A percentile compares a stretch with the other conserved stretches of the same genome.
Evolutionary conservation across 2,888 invertebrate species (phyloP).

Genomic region (Drosophila formosana): DNA sequence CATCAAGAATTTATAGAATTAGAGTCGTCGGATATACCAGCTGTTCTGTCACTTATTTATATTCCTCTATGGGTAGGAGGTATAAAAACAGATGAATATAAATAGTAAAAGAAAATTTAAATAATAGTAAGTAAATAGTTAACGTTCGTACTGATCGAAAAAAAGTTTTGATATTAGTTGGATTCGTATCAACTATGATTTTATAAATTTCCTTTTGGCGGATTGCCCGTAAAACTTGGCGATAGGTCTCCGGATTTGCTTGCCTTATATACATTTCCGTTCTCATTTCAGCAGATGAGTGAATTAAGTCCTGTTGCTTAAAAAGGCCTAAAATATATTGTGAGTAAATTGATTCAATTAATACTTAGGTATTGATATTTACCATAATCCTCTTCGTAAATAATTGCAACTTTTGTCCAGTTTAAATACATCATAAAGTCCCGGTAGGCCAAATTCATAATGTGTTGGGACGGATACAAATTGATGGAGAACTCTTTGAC

Average conservation of each 20-base stretch:
- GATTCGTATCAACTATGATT: conserved; percentile 94
- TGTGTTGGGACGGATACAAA: conserved; percentile 93
- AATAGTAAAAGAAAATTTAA: background rate
- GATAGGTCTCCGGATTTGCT: conserved; percentile 89
- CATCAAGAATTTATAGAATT: too few species aligned
- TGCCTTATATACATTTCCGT: conserved; percentile 92
- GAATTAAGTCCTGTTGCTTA: conserved; percentile 93
- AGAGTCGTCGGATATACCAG: too few species aligned
- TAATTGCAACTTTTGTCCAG: conserved; percentile 96
- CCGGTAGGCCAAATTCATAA: conserved; percentile 93
- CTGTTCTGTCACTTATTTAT: too few species aligned
- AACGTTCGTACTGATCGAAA: conserved; percentile 92
- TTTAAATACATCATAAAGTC: conserved; percentile 95
- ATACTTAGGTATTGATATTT: conserved; percentile 53
- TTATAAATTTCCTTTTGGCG: conserved; percentile 95
- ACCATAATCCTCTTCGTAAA: conserved; percentile 97
- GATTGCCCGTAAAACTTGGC: conserved; percentile 88
- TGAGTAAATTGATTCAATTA: background rate
- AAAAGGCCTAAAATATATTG: conserved; percentile 88
- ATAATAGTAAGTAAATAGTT: conserved; percentile 4
- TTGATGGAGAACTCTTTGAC: conserved; percentile 92
- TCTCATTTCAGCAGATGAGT: conserved; percentile 87
- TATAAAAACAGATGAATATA: background rate
- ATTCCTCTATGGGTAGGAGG: too few species aligned
- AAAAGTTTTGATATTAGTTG: conserved; percentile 91